Base-by-base conservation (phyloP, 2,888 invertebrate species). In the Sinelater perroti region DNA sequence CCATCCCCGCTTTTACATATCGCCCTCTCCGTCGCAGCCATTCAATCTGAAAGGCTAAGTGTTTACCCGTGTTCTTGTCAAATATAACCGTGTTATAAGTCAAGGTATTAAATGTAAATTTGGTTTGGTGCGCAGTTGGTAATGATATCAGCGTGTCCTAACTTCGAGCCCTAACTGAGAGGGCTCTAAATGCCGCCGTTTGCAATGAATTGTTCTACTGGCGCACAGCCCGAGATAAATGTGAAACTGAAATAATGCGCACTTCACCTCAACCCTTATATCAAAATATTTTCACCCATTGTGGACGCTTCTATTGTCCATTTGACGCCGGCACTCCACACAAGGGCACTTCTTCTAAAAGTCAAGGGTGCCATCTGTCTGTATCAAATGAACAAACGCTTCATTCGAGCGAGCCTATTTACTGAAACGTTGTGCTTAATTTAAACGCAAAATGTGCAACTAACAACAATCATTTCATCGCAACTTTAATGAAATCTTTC, bases 91-190 rank as follows among this genome's bases (percentile, higher is more conserved):
- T 47, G 52, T 52, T 53, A 36, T 52, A 57, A 57, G 57, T 53
- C 46, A 53, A 57, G 40, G 47, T 53, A 52, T 57, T 57, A 53
- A 57, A 52, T 52, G 52, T 52, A 57, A 52, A 57, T 57, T 57
- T 53, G 42, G 56, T 55, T 49, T 24, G 55, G 42, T 33, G 17
- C 53, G 40, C 47, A 53, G 46, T 57, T 52, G 28, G 33, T 56
- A 56, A 51, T 51, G 36, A 56, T 56, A 56, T 42, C 49, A 45
- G 20, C 51, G 18, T 45, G 31, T 24, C 18, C 35, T 46, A 35
- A 36, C 16, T 50, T 31, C 47, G 44, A 44, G 16, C 16, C 33
- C 36, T 36, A 28, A 36, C 31, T 16, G 45, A 42, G 33, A 35
- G 33, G 16, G 35, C 45, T 33, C 17, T 35, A 53, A 38, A 46